Evolutionary conservation across 2,113 vertebrate species (phyloP), one percentile per base, ranked within the genome.

Genomic region (Cygnus atratus): DNA sequence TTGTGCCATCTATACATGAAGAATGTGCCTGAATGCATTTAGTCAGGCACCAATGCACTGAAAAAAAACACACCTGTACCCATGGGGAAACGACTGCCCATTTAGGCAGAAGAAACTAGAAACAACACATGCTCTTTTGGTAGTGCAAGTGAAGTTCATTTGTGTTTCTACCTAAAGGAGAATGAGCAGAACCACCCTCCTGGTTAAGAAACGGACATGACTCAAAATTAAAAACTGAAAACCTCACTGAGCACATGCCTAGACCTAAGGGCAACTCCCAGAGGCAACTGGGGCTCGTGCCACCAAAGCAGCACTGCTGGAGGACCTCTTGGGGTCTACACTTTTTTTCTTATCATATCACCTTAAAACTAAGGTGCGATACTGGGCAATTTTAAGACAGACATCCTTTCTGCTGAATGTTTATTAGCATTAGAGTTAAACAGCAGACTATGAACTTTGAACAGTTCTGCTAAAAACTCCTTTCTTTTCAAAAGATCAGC

Each of bases 21-120:
- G 97, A 97, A 97, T 98, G 98, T 92, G 80, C 95, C 98, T 98
- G 97, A 98, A 98, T 96, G 97, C 98, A 97, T 98, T 98, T 98
- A 98, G 98, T 98, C 96, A 98, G 86, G 97, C 98, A 98, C 97
- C 96, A 97, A 33, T 95, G 97, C 97, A 95, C 95, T 82, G 95
- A 87, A 96, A 98, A 96, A 98, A 98, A 98, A 97, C 97, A 52
- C 50, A 25, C 96, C 93, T 28, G 96, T 91, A 97, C 97, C 95
- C 46, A 16, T 11, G 67, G 89, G 97, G 97, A 96, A 96, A 97
- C 91, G 79, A 88, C 91, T 93, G 95, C 80, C 95, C 46, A 58
- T 88, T 73, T 83, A 87, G 92, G 72, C 48, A n/a, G 65, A 66
- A 62, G 37, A 61, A 77, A 48, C 57, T 16, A 5, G 1, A 5